Conservation (phyloP, 2,797 vertebrate genomes). For the Amphiprion clarkii region DNA sequence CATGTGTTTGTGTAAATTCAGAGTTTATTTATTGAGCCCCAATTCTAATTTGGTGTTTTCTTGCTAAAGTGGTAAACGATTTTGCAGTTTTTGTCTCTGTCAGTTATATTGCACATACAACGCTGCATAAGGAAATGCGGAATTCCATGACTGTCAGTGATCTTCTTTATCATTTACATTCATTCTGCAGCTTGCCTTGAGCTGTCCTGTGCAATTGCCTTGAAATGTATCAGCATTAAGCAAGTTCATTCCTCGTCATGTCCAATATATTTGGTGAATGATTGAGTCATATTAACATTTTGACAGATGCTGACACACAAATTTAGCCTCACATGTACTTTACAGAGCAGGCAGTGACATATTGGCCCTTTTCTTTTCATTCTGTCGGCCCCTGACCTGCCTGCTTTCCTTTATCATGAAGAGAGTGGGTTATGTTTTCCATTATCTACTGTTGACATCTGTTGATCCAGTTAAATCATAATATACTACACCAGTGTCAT, state of each 20-base stretch:
- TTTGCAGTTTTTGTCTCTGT: too few species aligned
- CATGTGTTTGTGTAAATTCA: too few species aligned
- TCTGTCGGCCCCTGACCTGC: not conserved
- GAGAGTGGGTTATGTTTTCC: not conserved
- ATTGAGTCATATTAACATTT: slow-evolving; percentile 10
- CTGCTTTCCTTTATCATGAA: slow-evolving; percentile 1
- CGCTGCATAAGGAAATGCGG: too few species aligned
- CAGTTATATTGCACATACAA: too few species aligned
- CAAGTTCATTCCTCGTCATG: not conserved
- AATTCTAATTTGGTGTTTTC: too few species aligned
- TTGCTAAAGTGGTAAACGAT: too few species aligned
- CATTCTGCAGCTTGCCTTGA: not conserved
- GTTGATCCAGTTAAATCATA: too few species aligned
- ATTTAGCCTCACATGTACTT: not conserved
- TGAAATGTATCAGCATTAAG: slow-evolving; percentile 13
- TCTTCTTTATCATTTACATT: slow-evolving; percentile 9
- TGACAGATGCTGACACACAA: slow-evolving; percentile 14
- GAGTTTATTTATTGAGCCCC: too few species aligned
- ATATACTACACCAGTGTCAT: too few species aligned
- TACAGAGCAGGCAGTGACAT: too few species aligned
- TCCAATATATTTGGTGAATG: slow-evolving; percentile 4
- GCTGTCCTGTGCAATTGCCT: not conserved
- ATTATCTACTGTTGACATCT: too few species aligned
- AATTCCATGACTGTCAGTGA: not conserved
- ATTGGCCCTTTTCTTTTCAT: not conserved